Conservation (phyloP, 2,888 invertebrate genomes). For the Pemphredon lugubris region DNA sequence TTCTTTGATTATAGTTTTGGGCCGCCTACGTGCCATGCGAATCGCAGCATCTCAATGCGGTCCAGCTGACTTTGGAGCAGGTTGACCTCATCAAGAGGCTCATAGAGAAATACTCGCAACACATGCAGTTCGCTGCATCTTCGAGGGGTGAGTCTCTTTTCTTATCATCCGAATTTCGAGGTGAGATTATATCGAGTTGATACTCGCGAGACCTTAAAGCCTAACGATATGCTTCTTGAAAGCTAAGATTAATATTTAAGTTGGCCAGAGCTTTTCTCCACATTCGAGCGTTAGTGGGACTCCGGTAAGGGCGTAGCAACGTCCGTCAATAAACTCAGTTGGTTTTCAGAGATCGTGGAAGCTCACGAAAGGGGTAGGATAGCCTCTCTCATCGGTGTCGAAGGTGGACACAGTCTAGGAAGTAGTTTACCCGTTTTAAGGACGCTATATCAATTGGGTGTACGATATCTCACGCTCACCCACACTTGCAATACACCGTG, state of each 20-base stretch:
- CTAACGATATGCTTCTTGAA: not conserved
- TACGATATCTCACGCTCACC: slow-evolving; percentile 91
- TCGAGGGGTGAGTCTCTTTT: slow-evolving; percentile 84
- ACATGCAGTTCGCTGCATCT: slow-evolving; percentile 85
- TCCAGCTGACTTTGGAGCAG: slow-evolving; percentile 87
- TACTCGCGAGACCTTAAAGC: no score
- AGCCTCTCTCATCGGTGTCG: slow-evolving; percentile 94
- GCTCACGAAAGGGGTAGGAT: slow-evolving; percentile 88
- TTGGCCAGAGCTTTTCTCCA: no score
- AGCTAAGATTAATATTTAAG: no score
- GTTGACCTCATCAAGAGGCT: slow-evolving; percentile 88
- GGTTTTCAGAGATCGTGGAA: slow-evolving; percentile 84
- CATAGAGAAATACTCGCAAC: slow-evolving; percentile 86
- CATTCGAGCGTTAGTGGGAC: no score
- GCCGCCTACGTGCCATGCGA: slow-evolving; percentile 88
- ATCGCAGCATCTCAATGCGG: slow-evolving; percentile 87
- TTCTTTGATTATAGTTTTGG: slow-evolving; percentile 85
- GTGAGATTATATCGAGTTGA: no score
- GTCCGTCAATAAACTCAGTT: not conserved
- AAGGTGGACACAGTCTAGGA: slow-evolving; percentile 95
- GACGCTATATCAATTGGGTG: slow-evolving; percentile 94
- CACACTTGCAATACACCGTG: slow-evolving; percentile 94
- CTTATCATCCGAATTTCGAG: slow-evolving; percentile 26
- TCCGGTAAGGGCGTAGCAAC: not conserved
- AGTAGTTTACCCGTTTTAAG: slow-evolving; percentile 93